Evolutionary conservation across 2,113 vertebrate genomes (phyloP), one percentile per base, ranked within the genome.

Genomic region (Petrocephalus microphthalmus): DNA sequence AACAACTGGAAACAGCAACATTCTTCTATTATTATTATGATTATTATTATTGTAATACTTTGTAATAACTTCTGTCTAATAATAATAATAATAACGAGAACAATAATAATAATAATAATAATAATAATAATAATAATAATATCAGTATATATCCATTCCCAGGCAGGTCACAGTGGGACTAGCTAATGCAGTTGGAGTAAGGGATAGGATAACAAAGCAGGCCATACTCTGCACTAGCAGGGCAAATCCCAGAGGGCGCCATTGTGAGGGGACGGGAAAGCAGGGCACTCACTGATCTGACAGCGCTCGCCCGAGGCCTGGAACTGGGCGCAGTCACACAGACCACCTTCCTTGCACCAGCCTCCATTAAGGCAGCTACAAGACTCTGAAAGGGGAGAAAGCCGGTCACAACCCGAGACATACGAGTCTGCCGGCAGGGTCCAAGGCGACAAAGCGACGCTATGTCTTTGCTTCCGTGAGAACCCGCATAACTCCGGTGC

Each of bases 321-420:
- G 95, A 99, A 98, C 94, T 97, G 97, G 92, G 96, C 95, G 92
- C 98, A 99, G 93, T 99, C 98, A 95, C 98, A 99, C 90, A 93
- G 94, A 91, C 96, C 97, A 22, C 94, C 92, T 87, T 97, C 96
- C 90, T 97, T 97, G 95, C 98, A 99, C 94, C 96, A 96, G 91
- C 97, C 98, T 84, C 98, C 98, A 91, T 99, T 99, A 93, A 99
- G 98, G 92, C 98, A 99, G 89, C 96, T 95, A 4, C 95, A 96
- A 82, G 94, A 93, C 90, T 95, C 95, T 96, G 92, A 87, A 89
- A 93, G 89, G 90, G 57, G 37, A 87, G 54, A 93, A 11, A 87
- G 11, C 51, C 60, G 89, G 47, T 90, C 82, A 85, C 42, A 84
- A 52, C 71, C 85, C 2, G 17, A 52, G 84, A 56, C 51, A 85